Evolutionary conservation across 2,797 vertebrate genomes (phyloP).

Genomic region (Melanotaenia trifasciata): DNA sequence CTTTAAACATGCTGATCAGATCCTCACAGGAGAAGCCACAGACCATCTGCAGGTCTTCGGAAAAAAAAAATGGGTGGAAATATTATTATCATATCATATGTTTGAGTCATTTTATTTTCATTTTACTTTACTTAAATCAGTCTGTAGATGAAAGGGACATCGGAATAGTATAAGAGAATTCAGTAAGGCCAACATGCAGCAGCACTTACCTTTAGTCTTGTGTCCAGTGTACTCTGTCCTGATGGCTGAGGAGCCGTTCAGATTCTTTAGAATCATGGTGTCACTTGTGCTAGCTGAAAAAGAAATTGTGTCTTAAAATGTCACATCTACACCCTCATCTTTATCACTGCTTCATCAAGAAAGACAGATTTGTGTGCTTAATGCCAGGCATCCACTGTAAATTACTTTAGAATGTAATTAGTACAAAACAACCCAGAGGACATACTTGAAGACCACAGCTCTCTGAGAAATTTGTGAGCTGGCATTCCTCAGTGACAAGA

Average conservation of each 20-base stretch:
- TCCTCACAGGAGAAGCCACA: slow-evolving; percentile 98
- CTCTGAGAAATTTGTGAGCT: slow-evolving; percentile 35
- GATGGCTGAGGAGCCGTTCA: slow-evolving; percentile 97
- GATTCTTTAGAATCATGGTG: slow-evolving; percentile 89
- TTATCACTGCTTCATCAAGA: slow-evolving; percentile 2
- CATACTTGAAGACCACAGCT: slow-evolving; percentile 26
- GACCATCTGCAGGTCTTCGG: slow-evolving; percentile 90
- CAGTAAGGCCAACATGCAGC: background rate
- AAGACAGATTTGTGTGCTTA: slow-evolving; percentile 11
- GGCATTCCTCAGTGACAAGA: slow-evolving; percentile 43
- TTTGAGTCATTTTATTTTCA: background rate
- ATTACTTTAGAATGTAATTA: slow-evolving; percentile 26
- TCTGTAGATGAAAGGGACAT: background rate
- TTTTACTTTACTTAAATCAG: background rate
- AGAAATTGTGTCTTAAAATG: background rate
- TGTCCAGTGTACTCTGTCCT: slow-evolving; percentile 95
- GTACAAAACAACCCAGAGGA: slow-evolving; percentile 14
- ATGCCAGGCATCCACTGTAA: slow-evolving; percentile 20
- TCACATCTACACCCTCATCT: slow-evolving; percentile 2
- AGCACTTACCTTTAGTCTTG: slow-evolving; percentile 90
- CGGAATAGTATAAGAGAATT: background rate
- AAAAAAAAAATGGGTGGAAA: slow-evolving; percentile 1
- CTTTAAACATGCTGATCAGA: slow-evolving; percentile 93
- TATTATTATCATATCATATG: background rate
- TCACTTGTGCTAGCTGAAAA: slow-evolving; percentile 80